Evolutionary conservation across 2,888 invertebrate genomes (phyloP).

Genomic region (Drosophila emarginata): DNA sequence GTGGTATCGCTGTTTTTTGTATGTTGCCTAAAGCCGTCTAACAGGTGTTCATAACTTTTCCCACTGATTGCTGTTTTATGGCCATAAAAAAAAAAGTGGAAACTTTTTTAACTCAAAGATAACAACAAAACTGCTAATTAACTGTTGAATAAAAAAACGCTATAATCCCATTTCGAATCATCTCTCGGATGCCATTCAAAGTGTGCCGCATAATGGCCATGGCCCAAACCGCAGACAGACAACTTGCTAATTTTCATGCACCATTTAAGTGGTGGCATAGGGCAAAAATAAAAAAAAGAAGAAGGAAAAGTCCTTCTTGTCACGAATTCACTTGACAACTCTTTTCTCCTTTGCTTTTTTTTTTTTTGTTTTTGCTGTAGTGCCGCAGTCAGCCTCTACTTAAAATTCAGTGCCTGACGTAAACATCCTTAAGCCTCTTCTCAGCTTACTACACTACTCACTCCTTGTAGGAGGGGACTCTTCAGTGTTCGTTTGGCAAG

Average conservation of each 20-base stretch:
- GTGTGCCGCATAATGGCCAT: constrained; percentile 72
- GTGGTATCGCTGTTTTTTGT: constrained; percentile 16
- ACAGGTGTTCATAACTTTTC: constrained; percentile 80
- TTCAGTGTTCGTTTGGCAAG: no score
- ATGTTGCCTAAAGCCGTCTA: constrained; percentile 57
- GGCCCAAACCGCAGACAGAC: constrained; percentile 56
- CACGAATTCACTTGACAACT: constrained; percentile 76
- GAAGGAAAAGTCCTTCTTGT: constrained; percentile 17
- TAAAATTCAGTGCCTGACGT: constrained; percentile 75
- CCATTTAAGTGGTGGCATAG: constrained; percentile 69
- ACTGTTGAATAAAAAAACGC: constrained; percentile 53
- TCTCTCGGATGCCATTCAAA: constrained; percentile 56
- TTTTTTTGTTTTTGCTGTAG: constrained; percentile 22
- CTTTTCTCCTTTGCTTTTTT: constrained; percentile 53
- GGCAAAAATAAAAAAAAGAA: not conserved
- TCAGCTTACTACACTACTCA: not conserved
- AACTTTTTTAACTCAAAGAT: constrained; percentile 50
- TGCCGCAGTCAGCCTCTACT: constrained; percentile 55
- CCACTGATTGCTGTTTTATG: constrained; percentile 79
- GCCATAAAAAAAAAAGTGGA: constrained; percentile 38
- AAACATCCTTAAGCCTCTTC: constrained; percentile 69
- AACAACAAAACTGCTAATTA: constrained; percentile 72
- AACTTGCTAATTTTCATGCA: constrained; percentile 80
- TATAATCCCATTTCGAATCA: constrained; percentile 49
- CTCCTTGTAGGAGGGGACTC: not conserved